Evolutionary conservation across 2,888 invertebrate genomes (phyloP), one percentile per base, ranked within the genome.

Genomic region (Acronicta alni): DNA sequence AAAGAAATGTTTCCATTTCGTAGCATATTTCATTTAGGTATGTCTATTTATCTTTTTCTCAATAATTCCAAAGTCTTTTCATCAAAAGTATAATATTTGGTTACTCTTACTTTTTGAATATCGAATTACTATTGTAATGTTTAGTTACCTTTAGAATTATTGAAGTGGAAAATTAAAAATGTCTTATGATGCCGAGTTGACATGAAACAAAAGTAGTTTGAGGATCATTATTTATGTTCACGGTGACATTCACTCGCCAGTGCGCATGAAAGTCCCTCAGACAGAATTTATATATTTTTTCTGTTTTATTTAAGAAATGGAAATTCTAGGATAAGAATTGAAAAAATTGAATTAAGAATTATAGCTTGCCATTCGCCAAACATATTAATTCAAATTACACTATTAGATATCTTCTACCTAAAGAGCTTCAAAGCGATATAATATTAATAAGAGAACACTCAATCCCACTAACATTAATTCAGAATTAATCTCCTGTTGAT

Each of bases 11-110:
- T 30, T 23, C 51, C 53, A 66, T 66, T 59, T 54, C 52, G 58
- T 37, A 77, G 74, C 72, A 66, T 63, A 72, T 75, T 75, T 53
- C 35, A 57, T 72, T 63, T 62, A 39, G 55, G 48, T 52, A 57
- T 63, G 53, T 62, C 64, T 75, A 45, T 51, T 37, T 69, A 55
- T 58, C 56, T 59, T 70, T 59, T 59, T 58, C 68, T 39, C 45
- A 51, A 46, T 41, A 35, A 43, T 57, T 41, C 15, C 57, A 16
- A 79, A 80, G 64, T 79, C 80, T 78, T 78, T 74, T 78, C 76
- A 80, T 79, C 72, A 74, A 68, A 80, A 72, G 66, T 7, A 73
- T 72, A 73, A 68, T 70, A 64, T 67, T 72, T 59, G 47, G 58
- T 57, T 52, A 51, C 42, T 58, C 41, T 52, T 45, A 53, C 52